These are phyloP conservation scores for Macrosiphum euphorbiae DNA, from an alignment of 2,888 invertebrate species.

Conservation along the genomic window DNA sequence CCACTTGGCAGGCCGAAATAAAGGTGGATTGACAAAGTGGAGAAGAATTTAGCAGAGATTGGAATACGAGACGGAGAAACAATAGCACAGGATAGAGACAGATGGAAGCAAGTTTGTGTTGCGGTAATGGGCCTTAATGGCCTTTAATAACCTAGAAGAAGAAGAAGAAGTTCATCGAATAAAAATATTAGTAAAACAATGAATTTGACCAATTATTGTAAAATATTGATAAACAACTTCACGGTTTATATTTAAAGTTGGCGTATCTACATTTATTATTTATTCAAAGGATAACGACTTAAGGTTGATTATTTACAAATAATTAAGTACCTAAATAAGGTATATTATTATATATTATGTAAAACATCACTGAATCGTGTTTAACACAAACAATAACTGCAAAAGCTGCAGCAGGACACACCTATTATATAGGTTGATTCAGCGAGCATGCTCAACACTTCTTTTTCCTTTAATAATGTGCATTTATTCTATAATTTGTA, in stretches of 20 bases:
- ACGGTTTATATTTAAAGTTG: neutral
- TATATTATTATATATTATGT: neutral
- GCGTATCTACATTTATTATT: neutral
- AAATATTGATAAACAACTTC: neutral
- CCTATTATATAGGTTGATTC: neutral
- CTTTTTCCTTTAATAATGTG: neutral
- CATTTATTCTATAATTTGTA: neutral
- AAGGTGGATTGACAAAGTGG: too few species aligned
- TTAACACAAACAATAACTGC: neutral
- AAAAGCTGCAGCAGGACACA: neutral
- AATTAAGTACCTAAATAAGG: neutral
- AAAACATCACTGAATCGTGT: neutral
- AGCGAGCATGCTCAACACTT: neutral
- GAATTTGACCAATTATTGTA: neutral
- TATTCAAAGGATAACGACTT: neutral
- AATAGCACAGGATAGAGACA: too few species aligned
- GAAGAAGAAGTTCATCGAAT: neutral
- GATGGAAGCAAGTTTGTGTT: too few species aligned
- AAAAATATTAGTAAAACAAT: neutral
- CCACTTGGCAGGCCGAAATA: too few species aligned
- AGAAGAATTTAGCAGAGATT: too few species aligned
- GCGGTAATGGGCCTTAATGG: too few species aligned
- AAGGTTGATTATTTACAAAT: neutral
- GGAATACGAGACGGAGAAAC: too few species aligned
- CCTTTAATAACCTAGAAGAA: too few species aligned